A percentile compares a stretch with the other conserved stretches of the same genome.
phyloP scores from a whole-genome alignment of 2,888 invertebrate genomes.

The Idaea biselata region DNA sequence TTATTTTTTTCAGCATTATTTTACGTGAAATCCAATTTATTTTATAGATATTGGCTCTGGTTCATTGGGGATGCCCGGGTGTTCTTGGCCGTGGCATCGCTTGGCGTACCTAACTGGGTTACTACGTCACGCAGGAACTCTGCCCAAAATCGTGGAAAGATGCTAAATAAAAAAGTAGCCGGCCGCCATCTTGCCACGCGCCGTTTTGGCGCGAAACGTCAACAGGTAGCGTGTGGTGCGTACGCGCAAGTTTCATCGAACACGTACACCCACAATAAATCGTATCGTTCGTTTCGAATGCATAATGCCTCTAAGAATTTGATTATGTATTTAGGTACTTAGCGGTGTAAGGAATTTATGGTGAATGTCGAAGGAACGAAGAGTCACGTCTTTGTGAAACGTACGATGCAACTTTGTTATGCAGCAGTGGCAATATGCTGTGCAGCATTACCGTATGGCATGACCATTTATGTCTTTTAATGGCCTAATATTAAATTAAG shows the following conservation, averaged over 20 bases:
- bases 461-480: background rate
- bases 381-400: conserved; percentile 20
- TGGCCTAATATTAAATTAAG: background rate
- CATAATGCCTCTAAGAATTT: conserved; percentile 54
- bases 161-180: conserved; percentile 60
- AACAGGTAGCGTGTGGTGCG: conserved; percentile 32
- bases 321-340: conserved; percentile 73
- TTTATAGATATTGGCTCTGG: conserved; percentile 80
- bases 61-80: conserved; percentile 77
- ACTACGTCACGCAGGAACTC: conserved; percentile 70
- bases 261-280: conserved; percentile 78
- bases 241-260: conserved; percentile 51
- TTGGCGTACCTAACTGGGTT: conserved; percentile 79
- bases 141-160: conserved; percentile 78
- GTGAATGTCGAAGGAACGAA: conserved; percentile 34
- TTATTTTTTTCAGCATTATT: conserved; percentile 67
- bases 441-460: background rate
- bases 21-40: conserved; percentile 69
- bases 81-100: conserved; percentile 78
- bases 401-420: conserved; percentile 36
- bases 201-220: conserved; percentile 48
- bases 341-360: conserved; percentile 59
- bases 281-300: conserved; percentile 67
- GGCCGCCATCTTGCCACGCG: conserved; percentile 68
- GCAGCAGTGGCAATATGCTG: conserved; percentile 23